A percentile compares a stretch with the other conserved stretches of the same genome.
These are phyloP conservation scores for Otolemur garnettii DNA, from an alignment of 2,113 vertebrate genomes.

Conservation along the genomic window DNA sequence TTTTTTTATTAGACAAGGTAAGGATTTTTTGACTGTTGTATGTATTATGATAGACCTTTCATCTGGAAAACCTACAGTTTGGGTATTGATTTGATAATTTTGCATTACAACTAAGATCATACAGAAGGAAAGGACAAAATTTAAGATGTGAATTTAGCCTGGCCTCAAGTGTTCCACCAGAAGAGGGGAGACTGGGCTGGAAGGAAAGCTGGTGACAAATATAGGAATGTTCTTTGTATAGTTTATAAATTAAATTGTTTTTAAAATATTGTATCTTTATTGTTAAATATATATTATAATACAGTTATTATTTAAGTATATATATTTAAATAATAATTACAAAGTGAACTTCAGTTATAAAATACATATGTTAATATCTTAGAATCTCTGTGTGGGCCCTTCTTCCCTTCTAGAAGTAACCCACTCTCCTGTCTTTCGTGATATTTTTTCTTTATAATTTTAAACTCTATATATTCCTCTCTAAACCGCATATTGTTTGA, in stretches of 20 bases:
- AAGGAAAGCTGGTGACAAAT: not conserved
- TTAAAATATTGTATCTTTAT: constrained; percentile 39
- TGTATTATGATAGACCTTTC: not conserved
- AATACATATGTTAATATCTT: constrained; percentile 3
- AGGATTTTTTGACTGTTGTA: constrained; percentile 45
- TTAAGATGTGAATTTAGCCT: constrained; percentile 52
- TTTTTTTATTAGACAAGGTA: constrained; percentile 49
- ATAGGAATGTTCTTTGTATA: not conserved
- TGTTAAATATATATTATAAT: constrained; percentile 10
- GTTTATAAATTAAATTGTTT: constrained; percentile 52
- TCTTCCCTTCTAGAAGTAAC: not conserved
- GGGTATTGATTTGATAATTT: not conserved
- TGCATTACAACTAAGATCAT: not conserved
- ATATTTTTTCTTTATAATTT: constrained; percentile 24
- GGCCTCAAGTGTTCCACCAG: not conserved
- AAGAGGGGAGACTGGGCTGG: not conserved
- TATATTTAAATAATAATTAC: constrained; percentile 12
- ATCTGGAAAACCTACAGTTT: not conserved
- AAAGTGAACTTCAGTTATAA: constrained; percentile 9
- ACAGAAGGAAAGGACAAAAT: constrained; percentile 3
- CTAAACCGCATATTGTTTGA: not conserved
- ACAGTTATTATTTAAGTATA: not conserved
- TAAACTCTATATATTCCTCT: not conserved
- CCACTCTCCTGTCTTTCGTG: not conserved
- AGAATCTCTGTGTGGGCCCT: not conserved